A percentile compares a stretch with the other conserved stretches of the same genome.
These are phyloP conservation scores for Apamea crenata DNA, from an alignment of 2,888 invertebrate species.

Conservation along the genomic window DNA sequence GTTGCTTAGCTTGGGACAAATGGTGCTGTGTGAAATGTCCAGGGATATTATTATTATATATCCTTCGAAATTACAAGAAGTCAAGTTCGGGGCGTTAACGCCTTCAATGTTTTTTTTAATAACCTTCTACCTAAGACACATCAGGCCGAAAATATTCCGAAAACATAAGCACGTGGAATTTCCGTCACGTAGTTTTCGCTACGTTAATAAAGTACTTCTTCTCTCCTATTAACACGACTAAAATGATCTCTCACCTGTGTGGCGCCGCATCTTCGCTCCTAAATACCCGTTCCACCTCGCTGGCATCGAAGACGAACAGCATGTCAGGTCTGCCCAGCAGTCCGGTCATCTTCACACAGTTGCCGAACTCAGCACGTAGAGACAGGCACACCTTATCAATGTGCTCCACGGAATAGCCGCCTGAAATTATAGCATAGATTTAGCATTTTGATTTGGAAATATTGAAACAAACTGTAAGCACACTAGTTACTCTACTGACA, in stretches of 20 bases:
- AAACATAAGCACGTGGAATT: background rate
- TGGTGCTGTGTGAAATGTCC: no score
- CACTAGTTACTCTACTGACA: no score
- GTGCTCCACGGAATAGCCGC: conserved; percentile 91
- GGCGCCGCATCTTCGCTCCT: conserved; percentile 92
- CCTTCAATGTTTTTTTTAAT: no score
- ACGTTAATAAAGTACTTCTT: background rate
- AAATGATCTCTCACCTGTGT: conserved; percentile 81
- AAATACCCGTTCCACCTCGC: conserved; percentile 93
- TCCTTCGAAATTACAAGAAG: background rate
- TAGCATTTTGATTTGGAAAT: background rate
- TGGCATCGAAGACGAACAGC: conserved; percentile 93
- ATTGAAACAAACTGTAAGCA: no score
- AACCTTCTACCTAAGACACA: no score
- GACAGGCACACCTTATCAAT: conserved; percentile 92
- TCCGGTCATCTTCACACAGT: conserved; percentile 92
- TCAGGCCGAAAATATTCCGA: background rate
- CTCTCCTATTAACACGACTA: background rate
- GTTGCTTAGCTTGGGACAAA: no score
- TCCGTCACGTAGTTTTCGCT: background rate
- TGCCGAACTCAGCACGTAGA: conserved; percentile 91
- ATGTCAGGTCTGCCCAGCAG: conserved; percentile 93
- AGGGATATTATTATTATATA: no score
- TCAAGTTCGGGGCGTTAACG: background rate
- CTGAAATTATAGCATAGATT: conserved; percentile 76